phyloP scores from a whole-genome alignment of 2,797 vertebrate species.

The Platalea minor region DNA sequence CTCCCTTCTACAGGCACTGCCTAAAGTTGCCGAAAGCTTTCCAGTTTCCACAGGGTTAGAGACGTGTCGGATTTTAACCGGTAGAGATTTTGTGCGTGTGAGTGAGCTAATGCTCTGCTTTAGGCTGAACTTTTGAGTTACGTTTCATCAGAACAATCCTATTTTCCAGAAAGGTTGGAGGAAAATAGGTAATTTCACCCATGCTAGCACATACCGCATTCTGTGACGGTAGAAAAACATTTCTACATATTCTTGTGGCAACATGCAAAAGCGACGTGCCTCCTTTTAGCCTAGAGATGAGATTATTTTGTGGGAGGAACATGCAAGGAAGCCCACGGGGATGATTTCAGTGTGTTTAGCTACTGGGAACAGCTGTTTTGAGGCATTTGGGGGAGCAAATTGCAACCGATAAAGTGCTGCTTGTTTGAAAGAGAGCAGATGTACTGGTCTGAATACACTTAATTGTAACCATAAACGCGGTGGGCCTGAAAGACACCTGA shows the following conservation, averaged over 20 bases:
- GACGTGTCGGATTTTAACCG: background rate
- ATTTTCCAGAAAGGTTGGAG: background rate
- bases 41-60: background rate
- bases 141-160: background rate
- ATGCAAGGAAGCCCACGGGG: background rate
- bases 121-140: background rate
- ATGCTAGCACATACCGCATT: fast-evolving
- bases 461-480: fast-evolving
- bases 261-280: fast-evolving
- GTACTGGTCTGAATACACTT: background rate
- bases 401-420: background rate
- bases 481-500: no score
- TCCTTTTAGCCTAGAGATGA: background rate
- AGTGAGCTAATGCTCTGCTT: background rate
- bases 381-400: background rate
- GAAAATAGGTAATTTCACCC: background rate
- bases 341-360: background rate
- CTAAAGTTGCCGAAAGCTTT: background rate
- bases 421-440: background rate
- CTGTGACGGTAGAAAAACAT: background rate
- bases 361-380: background rate
- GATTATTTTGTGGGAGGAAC: background rate
- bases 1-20: background rate
- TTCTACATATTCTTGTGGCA: background rate
- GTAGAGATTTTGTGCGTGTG: fast-evolving